These are phyloP conservation scores for Mylabris sibirica DNA, from an alignment of 2,888 invertebrate genomes.

Conservation along the genomic window DNA sequence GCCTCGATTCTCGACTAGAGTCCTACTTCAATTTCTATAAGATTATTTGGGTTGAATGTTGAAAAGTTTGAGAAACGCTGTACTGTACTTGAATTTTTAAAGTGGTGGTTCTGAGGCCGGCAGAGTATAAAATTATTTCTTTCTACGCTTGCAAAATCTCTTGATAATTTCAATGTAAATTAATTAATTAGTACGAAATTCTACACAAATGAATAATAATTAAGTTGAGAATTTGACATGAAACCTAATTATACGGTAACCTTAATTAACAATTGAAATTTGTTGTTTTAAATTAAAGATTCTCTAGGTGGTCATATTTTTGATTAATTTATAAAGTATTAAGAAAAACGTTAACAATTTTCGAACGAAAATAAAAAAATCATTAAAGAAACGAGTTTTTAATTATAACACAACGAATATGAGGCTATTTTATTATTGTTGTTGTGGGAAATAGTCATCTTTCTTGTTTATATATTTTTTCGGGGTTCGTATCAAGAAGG, in stretches of 20 bases:
- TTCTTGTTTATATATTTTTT: background rate
- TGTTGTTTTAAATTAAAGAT: background rate
- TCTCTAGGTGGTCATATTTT: background rate
- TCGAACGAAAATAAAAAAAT: background rate
- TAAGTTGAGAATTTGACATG: background rate
- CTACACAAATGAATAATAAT: conserved; percentile 1
- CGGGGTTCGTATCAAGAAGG: background rate
- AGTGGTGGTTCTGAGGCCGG: too few species aligned
- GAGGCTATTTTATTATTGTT: background rate
- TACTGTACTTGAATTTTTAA: too few species aligned
- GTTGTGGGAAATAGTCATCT: background rate
- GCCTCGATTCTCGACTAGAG: too few species aligned
- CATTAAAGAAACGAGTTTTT: background rate
- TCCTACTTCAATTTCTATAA: too few species aligned
- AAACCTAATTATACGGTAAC: background rate
- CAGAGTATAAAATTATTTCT: background rate
- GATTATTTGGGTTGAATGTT: too few species aligned
- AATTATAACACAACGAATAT: background rate
- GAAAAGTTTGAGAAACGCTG: too few species aligned
- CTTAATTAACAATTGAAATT: conserved; percentile 1
- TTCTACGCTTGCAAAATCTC: background rate
- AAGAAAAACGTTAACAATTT: background rate
- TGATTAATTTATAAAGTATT: background rate
- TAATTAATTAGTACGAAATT: background rate
- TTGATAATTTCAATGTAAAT: background rate